Conservation (phyloP, 2,797 vertebrate genomes). For the Sebastolobus altivelis region DNA sequence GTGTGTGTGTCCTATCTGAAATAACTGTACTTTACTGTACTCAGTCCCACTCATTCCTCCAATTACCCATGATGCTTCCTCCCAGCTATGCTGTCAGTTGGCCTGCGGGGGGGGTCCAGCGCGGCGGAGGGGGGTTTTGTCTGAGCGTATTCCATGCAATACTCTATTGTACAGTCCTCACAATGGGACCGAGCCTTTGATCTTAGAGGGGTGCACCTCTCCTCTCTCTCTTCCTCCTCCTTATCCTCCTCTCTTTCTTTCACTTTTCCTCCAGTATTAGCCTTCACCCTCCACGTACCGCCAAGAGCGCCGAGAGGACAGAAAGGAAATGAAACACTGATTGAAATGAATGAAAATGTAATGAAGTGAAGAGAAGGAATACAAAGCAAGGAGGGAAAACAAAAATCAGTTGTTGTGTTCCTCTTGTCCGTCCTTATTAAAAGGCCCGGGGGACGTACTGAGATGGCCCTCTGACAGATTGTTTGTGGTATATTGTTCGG, state of each 20-base stretch:
- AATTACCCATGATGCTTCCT: constrained; percentile 50
- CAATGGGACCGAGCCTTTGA: constrained; percentile 84
- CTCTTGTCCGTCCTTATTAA: constrained; percentile 68
- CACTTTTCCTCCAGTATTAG: constrained; percentile 43
- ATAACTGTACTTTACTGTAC: constrained; percentile 59
- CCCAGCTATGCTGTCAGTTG: constrained; percentile 77
- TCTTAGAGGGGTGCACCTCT: constrained; percentile 75
- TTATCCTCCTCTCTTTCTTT: constrained; percentile 42
- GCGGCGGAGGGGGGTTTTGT: constrained; percentile 21
- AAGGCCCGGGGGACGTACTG: constrained; percentile 55
- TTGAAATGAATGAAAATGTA: constrained; percentile 75
- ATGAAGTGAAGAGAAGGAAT: constrained; percentile 57
- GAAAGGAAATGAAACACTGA: constrained; percentile 77
- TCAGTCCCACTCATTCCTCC: constrained; percentile 48
- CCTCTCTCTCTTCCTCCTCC: constrained; percentile 14
- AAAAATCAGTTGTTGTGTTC: constrained; percentile 55
- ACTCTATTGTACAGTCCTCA: constrained; percentile 81
- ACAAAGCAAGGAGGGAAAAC: constrained; percentile 29
- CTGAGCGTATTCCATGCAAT: constrained; percentile 67
- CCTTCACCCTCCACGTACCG: constrained; percentile 69
- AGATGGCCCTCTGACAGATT: constrained; percentile 59
- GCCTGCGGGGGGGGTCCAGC: constrained; percentile 28
- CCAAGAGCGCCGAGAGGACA: constrained; percentile 55
- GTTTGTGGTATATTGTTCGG: constrained; percentile 58
- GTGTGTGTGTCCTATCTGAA: constrained; percentile 20